These are phyloP conservation scores for Anastrepha obliqua DNA, from an alignment of 1,140 invertebrate genomes.

Conservation along the genomic window DNA sequence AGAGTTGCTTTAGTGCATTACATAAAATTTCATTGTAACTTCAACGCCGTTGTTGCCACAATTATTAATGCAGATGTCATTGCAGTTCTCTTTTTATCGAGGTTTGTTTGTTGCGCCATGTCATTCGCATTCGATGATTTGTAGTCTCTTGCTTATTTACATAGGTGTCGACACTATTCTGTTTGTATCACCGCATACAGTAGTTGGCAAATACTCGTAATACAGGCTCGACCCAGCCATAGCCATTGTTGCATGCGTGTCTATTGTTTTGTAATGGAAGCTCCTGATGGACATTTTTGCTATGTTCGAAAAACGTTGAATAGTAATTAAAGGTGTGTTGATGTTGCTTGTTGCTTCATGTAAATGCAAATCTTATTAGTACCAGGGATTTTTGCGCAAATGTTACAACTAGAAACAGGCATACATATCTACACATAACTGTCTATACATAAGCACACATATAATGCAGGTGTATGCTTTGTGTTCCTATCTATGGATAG, in stretches of 20 bases:
- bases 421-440: not conserved
- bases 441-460: not conserved
- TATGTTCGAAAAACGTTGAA: not conserved
- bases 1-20: not conserved
- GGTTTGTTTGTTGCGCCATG: not conserved
- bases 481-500: too few species aligned
- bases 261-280: not conserved
- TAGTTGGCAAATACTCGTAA: not conserved
- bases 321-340: slow-evolving; percentile 47
- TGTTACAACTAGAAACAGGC: not conserved
- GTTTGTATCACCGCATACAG: not conserved
- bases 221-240: not conserved
- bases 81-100: slow-evolving; percentile 9
- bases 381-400: slow-evolving; percentile 8
- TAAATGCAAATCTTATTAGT: slow-evolving; percentile 52
- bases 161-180: not conserved
- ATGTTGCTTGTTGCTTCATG: slow-evolving; percentile 16
- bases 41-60: slow-evolving; percentile 39
- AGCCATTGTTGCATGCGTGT: not conserved
- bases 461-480: too few species aligned
- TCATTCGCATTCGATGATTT: slow-evolving; percentile 51
- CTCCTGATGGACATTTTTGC: not conserved
- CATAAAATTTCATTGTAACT: slow-evolving; percentile 50
- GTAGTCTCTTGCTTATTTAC: slow-evolving; percentile 25
- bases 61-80: slow-evolving; percentile 51